Conservation (phyloP, 2,797 vertebrate genomes). For the Antrozous pallidus region DNA sequence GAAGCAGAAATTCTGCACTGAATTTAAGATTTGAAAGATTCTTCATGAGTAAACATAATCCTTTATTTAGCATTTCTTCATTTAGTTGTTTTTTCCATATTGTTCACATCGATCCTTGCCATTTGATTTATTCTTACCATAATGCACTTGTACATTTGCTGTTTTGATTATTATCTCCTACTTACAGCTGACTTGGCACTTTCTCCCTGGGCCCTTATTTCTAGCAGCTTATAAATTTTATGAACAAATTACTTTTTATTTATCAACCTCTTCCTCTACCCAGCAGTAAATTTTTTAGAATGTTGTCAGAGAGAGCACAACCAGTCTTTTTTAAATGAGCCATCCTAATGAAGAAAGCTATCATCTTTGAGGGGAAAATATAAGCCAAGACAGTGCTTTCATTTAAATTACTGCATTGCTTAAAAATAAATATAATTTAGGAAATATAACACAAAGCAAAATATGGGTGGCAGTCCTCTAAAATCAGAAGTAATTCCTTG, state of each 20-base stretch:
- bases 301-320: slow-evolving; percentile 47
- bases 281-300: slow-evolving; percentile 60
- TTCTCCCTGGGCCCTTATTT: slow-evolving; percentile 60
- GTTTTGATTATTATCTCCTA: slow-evolving; percentile 70
- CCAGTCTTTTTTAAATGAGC: slow-evolving; percentile 47
- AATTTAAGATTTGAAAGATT: slow-evolving; percentile 40
- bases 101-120: slow-evolving; percentile 5
- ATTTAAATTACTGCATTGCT: slow-evolving; percentile 44
- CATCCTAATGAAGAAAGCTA: slow-evolving; percentile 61
- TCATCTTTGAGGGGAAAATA: not conserved
- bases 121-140: slow-evolving; percentile 63
- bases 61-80: slow-evolving; percentile 58
- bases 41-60: slow-evolving; percentile 49
- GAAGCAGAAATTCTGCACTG: slow-evolving; percentile 34
- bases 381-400: not conserved
- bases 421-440: slow-evolving; percentile 44
- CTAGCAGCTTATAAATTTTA: slow-evolving; percentile 72
- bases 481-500: slow-evolving; percentile 50
- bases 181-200: slow-evolving; percentile 72
- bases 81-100: slow-evolving; percentile 43
- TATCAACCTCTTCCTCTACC: slow-evolving; percentile 63
- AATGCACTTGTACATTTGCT: slow-evolving; percentile 60
- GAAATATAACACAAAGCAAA: slow-evolving; percentile 55
- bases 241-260: slow-evolving; percentile 77
- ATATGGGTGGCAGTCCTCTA: slow-evolving; percentile 24